These are phyloP conservation scores for Sphyrna mokarran DNA, from an alignment of 2,113 vertebrate genomes.

Conservation along the genomic window DNA sequence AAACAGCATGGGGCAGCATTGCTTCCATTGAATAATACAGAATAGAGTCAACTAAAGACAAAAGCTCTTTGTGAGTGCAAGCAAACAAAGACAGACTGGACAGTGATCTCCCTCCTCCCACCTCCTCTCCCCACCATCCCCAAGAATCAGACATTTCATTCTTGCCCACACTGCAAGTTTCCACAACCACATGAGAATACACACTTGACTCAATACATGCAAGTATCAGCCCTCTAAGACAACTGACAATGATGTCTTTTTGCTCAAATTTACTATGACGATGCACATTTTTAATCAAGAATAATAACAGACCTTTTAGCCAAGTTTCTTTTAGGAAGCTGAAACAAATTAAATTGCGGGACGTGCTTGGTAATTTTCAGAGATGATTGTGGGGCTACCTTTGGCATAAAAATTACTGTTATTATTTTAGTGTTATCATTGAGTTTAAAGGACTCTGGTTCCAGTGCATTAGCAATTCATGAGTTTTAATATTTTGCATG, in stretches of 20 bases:
- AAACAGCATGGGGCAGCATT: background rate
- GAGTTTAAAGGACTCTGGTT: background rate
- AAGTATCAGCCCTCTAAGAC: background rate
- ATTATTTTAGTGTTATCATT: background rate
- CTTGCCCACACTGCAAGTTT: background rate
- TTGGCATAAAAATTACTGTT: background rate
- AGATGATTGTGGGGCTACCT: background rate
- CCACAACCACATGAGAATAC: background rate
- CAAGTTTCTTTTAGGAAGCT: background rate
- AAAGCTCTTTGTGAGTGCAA: background rate
- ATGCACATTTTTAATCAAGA: background rate
- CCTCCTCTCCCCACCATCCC: too few species aligned
- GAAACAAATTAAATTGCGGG: background rate
- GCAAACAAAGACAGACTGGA: background rate
- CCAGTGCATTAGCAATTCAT: background rate
- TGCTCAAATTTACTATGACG: background rate
- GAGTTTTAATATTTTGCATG: background rate
- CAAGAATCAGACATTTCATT: background rate
- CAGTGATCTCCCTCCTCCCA: background rate
- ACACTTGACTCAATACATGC: background rate
- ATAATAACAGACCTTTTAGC: background rate
- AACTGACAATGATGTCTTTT: background rate
- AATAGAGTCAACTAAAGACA: background rate
- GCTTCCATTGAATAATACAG: background rate
- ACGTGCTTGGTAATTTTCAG: background rate